Conservation (phyloP, 2,888 invertebrate species). For the Phania funesta region DNA sequence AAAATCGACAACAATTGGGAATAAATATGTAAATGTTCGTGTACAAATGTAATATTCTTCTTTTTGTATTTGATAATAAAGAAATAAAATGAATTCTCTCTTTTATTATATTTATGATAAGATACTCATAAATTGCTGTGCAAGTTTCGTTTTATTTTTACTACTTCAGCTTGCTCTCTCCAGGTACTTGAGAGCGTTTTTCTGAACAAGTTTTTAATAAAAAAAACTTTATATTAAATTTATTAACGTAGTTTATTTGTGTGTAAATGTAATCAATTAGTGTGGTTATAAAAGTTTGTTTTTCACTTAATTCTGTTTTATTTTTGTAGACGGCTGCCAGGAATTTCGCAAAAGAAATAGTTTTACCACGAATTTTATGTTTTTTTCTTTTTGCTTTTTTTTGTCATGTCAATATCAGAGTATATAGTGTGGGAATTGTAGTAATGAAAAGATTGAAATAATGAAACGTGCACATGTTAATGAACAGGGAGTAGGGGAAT, state of each 20-base stretch:
- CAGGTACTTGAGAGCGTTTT: conserved; percentile 20
- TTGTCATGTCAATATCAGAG: too few relatives aligned
- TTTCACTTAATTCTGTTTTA: background rate
- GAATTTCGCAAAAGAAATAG: background rate
- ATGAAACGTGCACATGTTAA: background rate
- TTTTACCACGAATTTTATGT: conserved; percentile 13
- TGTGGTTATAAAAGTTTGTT: conserved; percentile 56
- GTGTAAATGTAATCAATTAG: conserved; percentile 67
- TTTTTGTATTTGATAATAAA: too few relatives aligned
- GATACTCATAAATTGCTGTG: background rate
- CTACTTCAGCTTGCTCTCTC: conserved; percentile 10
- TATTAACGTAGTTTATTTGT: conserved; percentile 58
- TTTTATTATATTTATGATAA: too few relatives aligned
- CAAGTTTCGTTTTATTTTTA: background rate
- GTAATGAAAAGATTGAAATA: background rate
- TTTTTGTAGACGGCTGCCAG: background rate
- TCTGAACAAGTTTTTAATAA: conserved; percentile 42
- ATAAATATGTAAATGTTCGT: too few relatives aligned
- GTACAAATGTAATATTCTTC: too few relatives aligned
- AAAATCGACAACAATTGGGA: conserved; percentile 49
- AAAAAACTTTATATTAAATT: conserved; percentile 60
- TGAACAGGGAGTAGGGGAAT: background rate
- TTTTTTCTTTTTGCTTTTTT: background rate
- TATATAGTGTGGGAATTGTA: background rate
- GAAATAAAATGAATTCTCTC: too few relatives aligned